Base-by-base conservation (phyloP, 2,888 invertebrate species). In the Ctenicera cuprea region DNA sequence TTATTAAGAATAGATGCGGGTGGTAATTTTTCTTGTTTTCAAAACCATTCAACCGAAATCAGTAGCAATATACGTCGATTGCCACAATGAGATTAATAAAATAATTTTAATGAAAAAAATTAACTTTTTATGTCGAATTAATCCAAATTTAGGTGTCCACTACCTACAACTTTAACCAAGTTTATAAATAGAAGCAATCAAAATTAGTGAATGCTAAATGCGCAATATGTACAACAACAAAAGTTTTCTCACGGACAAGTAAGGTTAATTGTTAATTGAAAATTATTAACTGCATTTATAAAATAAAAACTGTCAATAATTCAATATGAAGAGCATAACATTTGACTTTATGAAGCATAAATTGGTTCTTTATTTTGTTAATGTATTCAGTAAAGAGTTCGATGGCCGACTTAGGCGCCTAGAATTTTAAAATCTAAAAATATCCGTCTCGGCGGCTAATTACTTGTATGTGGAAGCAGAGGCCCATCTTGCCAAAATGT, bases 381-480 rank as follows among this genome's bases (percentile, higher is more conserved):
- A 78, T 78, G 73, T 81, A 83, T 83, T 82, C 83, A 79, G 82
- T 79, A 83, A 82, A 83, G 85, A 83, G 86, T 86, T 86, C 86
- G 86, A 85, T 83, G 86, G 83, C 85, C 86, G 85, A 82, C 83
- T 83, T 83, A 82, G 86, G 86, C 85, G 85, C 85, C 85, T 85
- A 84, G 84, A 84, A 85, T 85, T 86, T 86, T 85, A 84, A 84
- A 85, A 80, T 86, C 86, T 86, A 86, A 84, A 86, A 85, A 86
- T 86, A 86, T 78, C 79, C 83, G 85, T 84, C 86, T 85, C 82
- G 85, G 81, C 85, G 82, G 82, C 85, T 84, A 85, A 86, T 86
- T 86, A 85, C 86, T 83, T 80, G 83, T 84, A 83, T 85, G 84
- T 85, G 84, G 85, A 85, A 85, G 85, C 83, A 81, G 84, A 85